Conservation (phyloP, 2,113 vertebrate species). For the Alces alces region DNA sequence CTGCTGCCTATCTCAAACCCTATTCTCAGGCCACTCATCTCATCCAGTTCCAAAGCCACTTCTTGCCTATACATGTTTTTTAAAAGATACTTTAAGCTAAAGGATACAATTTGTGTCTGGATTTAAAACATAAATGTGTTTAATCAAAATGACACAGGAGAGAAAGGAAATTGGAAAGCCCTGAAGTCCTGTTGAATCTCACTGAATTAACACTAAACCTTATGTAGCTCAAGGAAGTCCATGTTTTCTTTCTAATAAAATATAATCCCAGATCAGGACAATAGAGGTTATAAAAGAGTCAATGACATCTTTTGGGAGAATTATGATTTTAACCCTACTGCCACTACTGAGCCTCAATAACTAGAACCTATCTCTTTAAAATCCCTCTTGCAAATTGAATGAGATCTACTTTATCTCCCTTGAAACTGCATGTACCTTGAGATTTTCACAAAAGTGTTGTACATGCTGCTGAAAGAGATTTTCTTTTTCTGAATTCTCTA, state of each 20-base stretch:
- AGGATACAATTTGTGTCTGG: background rate
- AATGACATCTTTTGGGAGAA: background rate
- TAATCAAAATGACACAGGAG: constrained; percentile 28
- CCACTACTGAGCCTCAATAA: background rate
- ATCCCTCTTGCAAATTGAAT: background rate
- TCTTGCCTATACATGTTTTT: background rate
- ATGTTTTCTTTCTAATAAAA: constrained; percentile 23
- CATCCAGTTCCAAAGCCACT: background rate
- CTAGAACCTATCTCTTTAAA: background rate
- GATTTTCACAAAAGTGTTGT: background rate
- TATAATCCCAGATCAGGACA: background rate
- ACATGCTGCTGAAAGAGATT: background rate
- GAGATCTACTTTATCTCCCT: background rate
- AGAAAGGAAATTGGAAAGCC: background rate
- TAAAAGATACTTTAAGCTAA: background rate
- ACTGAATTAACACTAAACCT: background rate
- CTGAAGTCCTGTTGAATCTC: constrained; percentile 10
- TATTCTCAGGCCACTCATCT: background rate
- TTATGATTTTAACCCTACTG: background rate
- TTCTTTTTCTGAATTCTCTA: constrained; percentile 27
- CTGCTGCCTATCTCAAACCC: background rate
- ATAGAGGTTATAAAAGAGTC: background rate
- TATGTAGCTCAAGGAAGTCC: background rate
- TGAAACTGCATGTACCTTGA: background rate
- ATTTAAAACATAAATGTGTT: background rate